These are phyloP conservation scores for Bombus waltoni DNA, from an alignment of 1,140 invertebrate genomes.

Conservation along the genomic window DNA sequence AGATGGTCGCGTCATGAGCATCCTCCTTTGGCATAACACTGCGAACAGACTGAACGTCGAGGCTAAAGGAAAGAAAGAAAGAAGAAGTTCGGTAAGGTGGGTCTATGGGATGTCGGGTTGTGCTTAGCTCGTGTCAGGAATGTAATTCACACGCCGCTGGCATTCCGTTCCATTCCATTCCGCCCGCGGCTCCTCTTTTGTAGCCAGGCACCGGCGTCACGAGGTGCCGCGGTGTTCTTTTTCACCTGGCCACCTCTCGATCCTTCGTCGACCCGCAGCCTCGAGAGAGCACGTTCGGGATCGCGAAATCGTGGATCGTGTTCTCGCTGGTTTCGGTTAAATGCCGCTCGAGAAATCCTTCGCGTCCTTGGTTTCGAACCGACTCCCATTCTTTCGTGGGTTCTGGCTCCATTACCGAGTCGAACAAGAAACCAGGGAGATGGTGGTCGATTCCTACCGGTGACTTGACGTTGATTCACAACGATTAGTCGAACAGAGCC, in stretches of 20 bases:
- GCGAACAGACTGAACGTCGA: constrained; percentile 25
- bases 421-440: constrained; percentile 47
- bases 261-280: not conserved
- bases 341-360: constrained; percentile 13
- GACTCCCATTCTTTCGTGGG: constrained; percentile 46
- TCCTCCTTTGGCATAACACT: constrained; percentile 13
- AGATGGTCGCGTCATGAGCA: constrained; percentile 28
- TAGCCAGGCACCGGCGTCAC: constrained; percentile 51
- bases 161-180: constrained; percentile 75
- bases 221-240: constrained; percentile 57
- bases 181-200: constrained; percentile 69
- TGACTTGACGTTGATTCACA: constrained; percentile 45
- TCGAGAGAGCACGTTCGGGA: constrained; percentile 28
- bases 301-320: constrained; percentile 32
- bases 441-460: not conserved
- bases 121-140: constrained; percentile 78
- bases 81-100: constrained; percentile 70
- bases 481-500: constrained; percentile 45
- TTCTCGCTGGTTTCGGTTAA: constrained; percentile 39
- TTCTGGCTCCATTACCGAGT: constrained; percentile 50
- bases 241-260: constrained; percentile 40
- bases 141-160: constrained; percentile 79
- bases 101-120: constrained; percentile 69
- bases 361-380: not conserved
- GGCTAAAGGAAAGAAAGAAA: constrained; percentile 12